Percentiles rank a stretch among this genome's conserved stretches.
These are phyloP conservation scores for Adineta ricciae DNA, from an alignment of 2,888 invertebrate genomes.

Conservation along the genomic window DNA sequence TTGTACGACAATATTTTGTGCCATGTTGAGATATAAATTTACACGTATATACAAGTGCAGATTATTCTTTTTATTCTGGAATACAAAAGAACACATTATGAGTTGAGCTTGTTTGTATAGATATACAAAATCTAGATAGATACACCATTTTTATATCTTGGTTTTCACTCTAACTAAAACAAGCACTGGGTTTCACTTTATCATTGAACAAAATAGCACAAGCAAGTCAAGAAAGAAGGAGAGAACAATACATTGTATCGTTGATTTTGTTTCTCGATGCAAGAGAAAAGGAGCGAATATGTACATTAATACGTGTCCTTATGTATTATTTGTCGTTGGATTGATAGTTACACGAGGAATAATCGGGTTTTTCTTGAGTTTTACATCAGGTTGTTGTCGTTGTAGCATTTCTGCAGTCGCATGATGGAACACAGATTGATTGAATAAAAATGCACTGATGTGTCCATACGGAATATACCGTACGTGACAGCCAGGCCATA, in stretches of 20 bases:
- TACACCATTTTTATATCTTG: background rate
- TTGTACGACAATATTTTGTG: constrained; percentile 32
- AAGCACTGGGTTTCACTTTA: background rate
- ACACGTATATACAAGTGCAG: background rate
- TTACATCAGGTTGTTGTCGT: background rate
- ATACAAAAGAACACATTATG: background rate
- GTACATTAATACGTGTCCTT: background rate
- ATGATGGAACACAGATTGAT: constrained; percentile 7
- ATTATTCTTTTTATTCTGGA: background rate
- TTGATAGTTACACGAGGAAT: background rate
- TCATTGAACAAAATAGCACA: background rate
- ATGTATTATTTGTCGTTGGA: background rate
- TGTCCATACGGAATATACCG: constrained; percentile 29
- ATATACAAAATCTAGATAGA: no score
- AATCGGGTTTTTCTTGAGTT: background rate
- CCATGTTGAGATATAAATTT: constrained; percentile 26
- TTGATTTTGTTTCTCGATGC: no score
- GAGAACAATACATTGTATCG: no score
- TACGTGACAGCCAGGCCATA: constrained; percentile 30
- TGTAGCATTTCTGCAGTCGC: constrained; percentile 5
- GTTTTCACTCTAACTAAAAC: background rate
- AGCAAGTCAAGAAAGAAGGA: no score
- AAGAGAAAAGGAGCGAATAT: background rate
- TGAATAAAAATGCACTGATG: constrained; percentile 27
- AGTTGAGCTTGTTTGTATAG: background rate